Evolutionary conservation across 1,140 invertebrate genomes (phyloP).

Genomic region (Orchesella cincta): DNA sequence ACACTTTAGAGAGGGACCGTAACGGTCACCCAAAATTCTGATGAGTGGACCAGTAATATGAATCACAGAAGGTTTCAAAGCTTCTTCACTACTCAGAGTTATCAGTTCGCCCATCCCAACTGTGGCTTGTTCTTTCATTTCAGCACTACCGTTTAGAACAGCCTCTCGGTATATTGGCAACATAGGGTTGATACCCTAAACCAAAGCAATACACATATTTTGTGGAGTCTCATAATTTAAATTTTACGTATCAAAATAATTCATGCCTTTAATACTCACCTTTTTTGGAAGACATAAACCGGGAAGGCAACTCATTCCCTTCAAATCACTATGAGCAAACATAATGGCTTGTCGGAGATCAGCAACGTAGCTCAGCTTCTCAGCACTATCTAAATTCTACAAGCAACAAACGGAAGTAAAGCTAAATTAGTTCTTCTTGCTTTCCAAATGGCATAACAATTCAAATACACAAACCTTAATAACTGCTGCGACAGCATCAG

Average conservation of each 20-base stretch:
- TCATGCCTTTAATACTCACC: conserved; percentile 54
- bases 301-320: conserved; percentile 75
- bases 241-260: conserved; percentile 15
- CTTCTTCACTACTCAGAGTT: conserved; percentile 66
- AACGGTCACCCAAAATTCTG: conserved; percentile 93
- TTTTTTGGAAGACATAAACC: conserved; percentile 91
- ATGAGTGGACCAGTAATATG: conserved; percentile 97
- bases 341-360: conserved; percentile 89
- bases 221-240: background rate
- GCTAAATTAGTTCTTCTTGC: background rate
- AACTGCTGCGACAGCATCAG: conserved; percentile 87
- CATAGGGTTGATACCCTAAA: conserved; percentile 84
- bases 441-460: background rate
- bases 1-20: conserved; percentile 88
- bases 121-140: conserved; percentile 93
- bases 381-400: conserved; percentile 73
- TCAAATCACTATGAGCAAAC: conserved; percentile 83
- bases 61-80: conserved; percentile 91
- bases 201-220: conserved; percentile 28
- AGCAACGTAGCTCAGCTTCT: conserved; percentile 78
- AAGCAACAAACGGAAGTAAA: conserved; percentile 48
- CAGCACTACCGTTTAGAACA: conserved; percentile 88
- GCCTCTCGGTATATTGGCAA: conserved; percentile 94
- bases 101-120: conserved; percentile 92
- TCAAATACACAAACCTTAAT: conserved; percentile 66